A percentile compares a stretch with the other conserved stretches of the same genome.
phyloP scores from a whole-genome alignment of 2,797 vertebrate genomes.

The Thamnophis elegans region DNA sequence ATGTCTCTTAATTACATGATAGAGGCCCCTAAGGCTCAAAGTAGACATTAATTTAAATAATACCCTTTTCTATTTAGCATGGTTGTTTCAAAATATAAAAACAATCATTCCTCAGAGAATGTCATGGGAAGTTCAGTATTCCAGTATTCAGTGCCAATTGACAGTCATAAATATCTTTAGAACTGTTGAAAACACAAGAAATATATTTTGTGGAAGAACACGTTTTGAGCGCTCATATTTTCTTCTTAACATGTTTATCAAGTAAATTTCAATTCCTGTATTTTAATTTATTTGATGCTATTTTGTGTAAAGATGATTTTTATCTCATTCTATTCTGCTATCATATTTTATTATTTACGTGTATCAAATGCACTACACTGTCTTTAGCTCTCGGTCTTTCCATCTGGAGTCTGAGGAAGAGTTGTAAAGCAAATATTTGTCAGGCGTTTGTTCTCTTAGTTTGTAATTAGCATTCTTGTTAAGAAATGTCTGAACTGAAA shows the following conservation, averaged over 20 bases:
- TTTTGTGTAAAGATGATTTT: neutral
- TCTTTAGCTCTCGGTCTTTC: neutral
- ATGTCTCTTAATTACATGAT: neutral
- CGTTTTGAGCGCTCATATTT: neutral
- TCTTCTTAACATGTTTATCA: neutral
- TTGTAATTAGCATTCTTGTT: neutral
- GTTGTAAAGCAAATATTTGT: rapidly evolving
- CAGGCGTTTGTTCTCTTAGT: neutral
- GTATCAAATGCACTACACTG: neutral
- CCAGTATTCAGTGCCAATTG: neutral
- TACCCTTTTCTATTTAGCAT: neutral
- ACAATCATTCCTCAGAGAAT: neutral
- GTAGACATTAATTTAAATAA: neutral
- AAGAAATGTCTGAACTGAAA: neutral
- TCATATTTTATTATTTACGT: neutral
- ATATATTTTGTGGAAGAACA: neutral
- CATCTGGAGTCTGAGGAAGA: neutral
- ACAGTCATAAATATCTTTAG: neutral
- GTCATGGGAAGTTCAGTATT: neutral
- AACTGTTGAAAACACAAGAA: neutral
- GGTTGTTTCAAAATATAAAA: neutral
- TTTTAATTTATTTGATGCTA: neutral
- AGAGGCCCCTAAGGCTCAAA: neutral
- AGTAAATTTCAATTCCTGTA: neutral
- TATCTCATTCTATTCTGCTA: neutral